Evolutionary conservation across 2,888 invertebrate species (phyloP), one percentile per base, ranked within the genome.

Genomic region (Trachelus iudaicus): DNA sequence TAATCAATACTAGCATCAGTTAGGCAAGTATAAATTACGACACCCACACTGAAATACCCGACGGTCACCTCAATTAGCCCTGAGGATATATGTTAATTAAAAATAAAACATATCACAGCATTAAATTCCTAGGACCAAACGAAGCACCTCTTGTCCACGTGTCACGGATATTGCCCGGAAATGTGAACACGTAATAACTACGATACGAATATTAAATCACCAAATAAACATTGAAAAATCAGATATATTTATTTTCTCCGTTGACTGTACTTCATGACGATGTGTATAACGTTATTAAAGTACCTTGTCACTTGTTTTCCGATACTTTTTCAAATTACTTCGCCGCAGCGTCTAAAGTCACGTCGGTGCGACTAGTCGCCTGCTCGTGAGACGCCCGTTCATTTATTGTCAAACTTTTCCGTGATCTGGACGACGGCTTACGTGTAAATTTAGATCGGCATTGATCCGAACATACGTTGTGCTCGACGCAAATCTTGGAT

Each of bases 381-480:
- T 23, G 23, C 56, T 56, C 15, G 23, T 6, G 23, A 56, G 2
- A 23, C 0, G 9, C 56, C 9, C 23, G 56, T 9, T 56, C 9
- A 9, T 9, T 56, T 56, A 23, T 56, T 56, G 56, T 56, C 23
- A 56, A 56, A 23, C 56, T 9, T 56, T 56, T 9, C 23, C 23
- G 23, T 23, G 56, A 56, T 56, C 56, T 56, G 23, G 23, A 56
- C 23, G 56, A 23, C 56, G 23, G 56, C 23, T 23, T 56, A 56
- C 56, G 56, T 56, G 76, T 83, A 83, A 85, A 83, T 87, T 87
- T 88, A 88, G 85, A 83, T 75, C 79, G 88, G 86, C 89, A 89
- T 86, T 89, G 89, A 89, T 86, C 88, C 81, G 40, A 35, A 15
- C 30, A 82, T 80, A 81, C 83, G 76, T 82, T 83, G 81, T 75